phyloP scores from a whole-genome alignment of 1,140 invertebrate species.

The Thaumatotibia leucotreta region DNA sequence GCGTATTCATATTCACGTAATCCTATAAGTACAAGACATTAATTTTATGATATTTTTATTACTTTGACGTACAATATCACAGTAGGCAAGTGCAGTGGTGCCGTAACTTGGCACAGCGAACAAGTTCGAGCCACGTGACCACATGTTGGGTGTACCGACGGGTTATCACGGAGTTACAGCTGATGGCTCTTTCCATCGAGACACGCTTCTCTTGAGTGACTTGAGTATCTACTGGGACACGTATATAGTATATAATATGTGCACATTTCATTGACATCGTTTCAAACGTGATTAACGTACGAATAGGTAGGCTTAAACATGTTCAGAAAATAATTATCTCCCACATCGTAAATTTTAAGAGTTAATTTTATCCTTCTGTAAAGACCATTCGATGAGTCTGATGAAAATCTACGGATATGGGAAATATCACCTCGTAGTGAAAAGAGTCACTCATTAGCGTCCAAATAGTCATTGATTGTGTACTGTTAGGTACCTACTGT shows the following conservation, averaged over 20 bases:
- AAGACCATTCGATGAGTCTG: too few relatives aligned
- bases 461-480: too few relatives aligned
- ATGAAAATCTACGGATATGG: too few relatives aligned
- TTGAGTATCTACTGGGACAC: neutral
- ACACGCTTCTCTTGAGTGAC: slow-evolving; percentile 9
- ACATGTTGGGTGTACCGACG: too few relatives aligned
- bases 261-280: neutral
- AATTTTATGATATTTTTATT: neutral
- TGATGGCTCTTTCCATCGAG: slow-evolving; percentile 23
- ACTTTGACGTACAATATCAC: neutral
- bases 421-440: too few relatives aligned
- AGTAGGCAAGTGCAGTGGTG: neutral
- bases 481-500: too few relatives aligned
- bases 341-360: neutral
- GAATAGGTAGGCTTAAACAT: neutral
- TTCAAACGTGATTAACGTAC: neutral
- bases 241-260: neutral
- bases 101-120: neutral
- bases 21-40: neutral
- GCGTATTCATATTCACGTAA: neutral
- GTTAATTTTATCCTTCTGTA: too few relatives aligned
- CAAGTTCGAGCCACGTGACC: neutral
- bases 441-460: too few relatives aligned
- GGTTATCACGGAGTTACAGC: slow-evolving; percentile 19
- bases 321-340: neutral